Base-by-base conservation (phyloP, 2,113 vertebrate genomes). In the Periophthalmodon schlosseri region DNA sequence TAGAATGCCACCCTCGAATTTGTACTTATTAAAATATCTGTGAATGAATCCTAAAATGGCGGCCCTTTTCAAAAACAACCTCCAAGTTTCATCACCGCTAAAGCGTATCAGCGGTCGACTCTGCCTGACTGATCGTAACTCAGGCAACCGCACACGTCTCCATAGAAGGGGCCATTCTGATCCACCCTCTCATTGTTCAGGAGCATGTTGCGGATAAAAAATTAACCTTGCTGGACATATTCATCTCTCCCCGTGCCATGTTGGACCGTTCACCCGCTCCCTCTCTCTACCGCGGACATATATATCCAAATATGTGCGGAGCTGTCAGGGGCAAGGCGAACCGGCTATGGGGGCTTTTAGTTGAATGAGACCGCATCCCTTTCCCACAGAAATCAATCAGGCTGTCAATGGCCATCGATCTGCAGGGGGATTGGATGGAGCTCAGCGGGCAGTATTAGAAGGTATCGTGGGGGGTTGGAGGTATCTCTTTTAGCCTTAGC, bases 341-440 rank as follows among this genome's bases (percentile, higher is more conserved):
- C 52, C 1, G 63, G 66, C 24, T 76, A 39, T 36, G 63, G 75
- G 63, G 72, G 83, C 74, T 81, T 86, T 89, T 81, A 88, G 73
- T 65, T 64, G 76, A 73, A 87, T 88, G 75, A 90, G 83, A 63
- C 80, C 24, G 10, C 73, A 73, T 80, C 56, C 68, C 69, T 89
- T 93, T 93, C 88, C 84, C 90, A 92, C 90, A 89, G 87, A 91
- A 92, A 93, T 93, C 92, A 91, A 90, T 94, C 80, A 80, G 74
- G 34, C 84, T 90, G 91, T 75, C 91, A 86, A 93, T 93, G 84
- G 24, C 52, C 74, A 91, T 92, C 66, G 89, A 93, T 88, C 77
- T 58, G 84, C 79, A 15, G 73, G 84, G 69, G 69, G 69, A n/a
- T 61, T 28, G 64, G 50, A 89, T 91, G 77, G 74, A 88, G 83